phyloP scores from a whole-genome alignment of 2,797 vertebrate genomes.

The Poecilia gillii region DNA sequence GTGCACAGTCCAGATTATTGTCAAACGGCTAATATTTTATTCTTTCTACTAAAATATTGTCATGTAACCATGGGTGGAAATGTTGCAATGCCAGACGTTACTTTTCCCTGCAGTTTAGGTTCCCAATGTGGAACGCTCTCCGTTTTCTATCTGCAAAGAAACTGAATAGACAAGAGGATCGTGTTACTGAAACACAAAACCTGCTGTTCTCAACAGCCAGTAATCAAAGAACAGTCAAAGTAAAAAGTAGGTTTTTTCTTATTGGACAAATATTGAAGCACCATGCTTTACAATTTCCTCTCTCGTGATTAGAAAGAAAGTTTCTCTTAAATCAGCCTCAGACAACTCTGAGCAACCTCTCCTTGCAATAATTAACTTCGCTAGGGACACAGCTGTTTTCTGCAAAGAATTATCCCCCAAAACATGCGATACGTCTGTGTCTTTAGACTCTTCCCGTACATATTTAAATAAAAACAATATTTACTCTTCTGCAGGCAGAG shows the following conservation, averaged over 20 bases:
- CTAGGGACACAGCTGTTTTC: not conserved
- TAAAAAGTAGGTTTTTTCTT: not conserved
- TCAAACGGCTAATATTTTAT: not conserved
- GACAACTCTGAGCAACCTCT: not conserved
- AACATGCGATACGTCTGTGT: slow-evolving; percentile 5
- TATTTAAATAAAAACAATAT: slow-evolving; percentile 37
- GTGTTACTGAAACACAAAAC: not conserved
- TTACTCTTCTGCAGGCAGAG: slow-evolving; percentile 34
- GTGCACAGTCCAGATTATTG: not conserved
- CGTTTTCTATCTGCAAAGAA: not conserved
- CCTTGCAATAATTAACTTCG: not conserved
- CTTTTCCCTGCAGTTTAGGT: not conserved
- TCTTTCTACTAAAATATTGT: not conserved
- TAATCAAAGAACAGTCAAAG: not conserved
- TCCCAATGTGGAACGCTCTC: not conserved
- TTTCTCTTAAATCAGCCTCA: not conserved
- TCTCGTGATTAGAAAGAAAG: not conserved
- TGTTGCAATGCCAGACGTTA: not conserved
- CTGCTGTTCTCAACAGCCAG: not conserved
- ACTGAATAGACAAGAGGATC: not conserved
- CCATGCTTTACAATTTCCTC: not conserved
- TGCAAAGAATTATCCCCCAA: slow-evolving; percentile 4
- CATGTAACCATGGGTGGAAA: not conserved
- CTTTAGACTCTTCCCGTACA: slow-evolving; percentile 10
- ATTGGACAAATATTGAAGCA: not conserved